A percentile compares a stretch with the other conserved stretches of the same genome.
These are phyloP conservation scores for Tetraneura akinire DNA, from an alignment of 1,140 invertebrate genomes.

Conservation along the genomic window DNA sequence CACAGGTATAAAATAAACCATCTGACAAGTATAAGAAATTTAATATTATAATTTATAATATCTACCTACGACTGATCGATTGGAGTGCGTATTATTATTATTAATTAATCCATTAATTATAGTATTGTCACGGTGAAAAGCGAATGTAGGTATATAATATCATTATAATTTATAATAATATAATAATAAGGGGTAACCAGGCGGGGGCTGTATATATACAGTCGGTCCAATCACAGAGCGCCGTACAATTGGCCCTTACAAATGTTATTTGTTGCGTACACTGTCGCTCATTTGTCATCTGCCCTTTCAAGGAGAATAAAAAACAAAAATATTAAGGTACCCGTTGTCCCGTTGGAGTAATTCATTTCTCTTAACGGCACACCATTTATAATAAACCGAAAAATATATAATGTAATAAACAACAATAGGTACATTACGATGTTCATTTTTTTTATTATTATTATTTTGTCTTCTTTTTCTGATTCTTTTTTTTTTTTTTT, in stretches of 20 bases:
- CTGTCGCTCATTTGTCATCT: conserved; percentile 47
- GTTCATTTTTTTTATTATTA: conserved; percentile 19
- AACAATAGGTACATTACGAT: conserved; percentile 50
- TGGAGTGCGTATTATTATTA: neutral
- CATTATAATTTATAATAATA: no score
- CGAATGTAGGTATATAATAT: neutral
- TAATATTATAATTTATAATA: no score
- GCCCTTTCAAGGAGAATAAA: conserved; percentile 28
- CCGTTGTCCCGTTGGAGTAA: conserved; percentile 37
- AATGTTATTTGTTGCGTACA: conserved; percentile 39
- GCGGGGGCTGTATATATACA: neutral
- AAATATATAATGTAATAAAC: conserved; percentile 44
- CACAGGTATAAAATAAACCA: no score
- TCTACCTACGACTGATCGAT: neutral
- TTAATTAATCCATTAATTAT: no score
- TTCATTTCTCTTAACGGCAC: conserved; percentile 49
- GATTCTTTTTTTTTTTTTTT: conserved; percentile 15
- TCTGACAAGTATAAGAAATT: no score
- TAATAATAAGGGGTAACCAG: conserved; percentile 19
- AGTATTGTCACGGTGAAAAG: neutral
- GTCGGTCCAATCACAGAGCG: conserved; percentile 27
- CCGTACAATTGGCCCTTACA: conserved; percentile 30
- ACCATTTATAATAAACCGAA: conserved; percentile 48
- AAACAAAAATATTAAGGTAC: conserved; percentile 36
- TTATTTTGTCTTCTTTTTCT: neutral